phyloP scores from a whole-genome alignment of 2,888 invertebrate genomes.

The Melinopterus prodromus region DNA sequence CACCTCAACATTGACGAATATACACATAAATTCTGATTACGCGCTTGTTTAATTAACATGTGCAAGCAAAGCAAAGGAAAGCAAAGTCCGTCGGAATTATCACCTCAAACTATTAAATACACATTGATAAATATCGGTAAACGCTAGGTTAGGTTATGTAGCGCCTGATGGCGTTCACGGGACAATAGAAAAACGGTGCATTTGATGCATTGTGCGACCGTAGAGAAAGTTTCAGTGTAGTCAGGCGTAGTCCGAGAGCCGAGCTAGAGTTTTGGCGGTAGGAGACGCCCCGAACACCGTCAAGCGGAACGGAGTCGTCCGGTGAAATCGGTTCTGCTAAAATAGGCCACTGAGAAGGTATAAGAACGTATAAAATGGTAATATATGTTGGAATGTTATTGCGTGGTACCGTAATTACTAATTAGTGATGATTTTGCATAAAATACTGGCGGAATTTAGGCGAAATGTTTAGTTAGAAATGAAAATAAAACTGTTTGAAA shows the following conservation, averaged over 20 bases:
- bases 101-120: too few relatives aligned
- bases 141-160: not conserved
- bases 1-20: too few relatives aligned
- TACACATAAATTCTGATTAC: too few relatives aligned
- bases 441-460: too few relatives aligned
- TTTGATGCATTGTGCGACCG: too few relatives aligned
- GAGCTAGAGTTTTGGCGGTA: not conserved
- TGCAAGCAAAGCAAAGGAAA: too few relatives aligned
- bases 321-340: not conserved
- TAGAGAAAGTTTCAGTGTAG: not conserved
- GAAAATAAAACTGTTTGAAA: too few relatives aligned
- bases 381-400: not conserved
- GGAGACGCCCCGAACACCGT: not conserved
- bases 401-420: not conserved
- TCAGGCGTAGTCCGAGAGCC: not conserved
- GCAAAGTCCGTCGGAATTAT: too few relatives aligned
- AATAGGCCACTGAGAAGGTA: not conserved
- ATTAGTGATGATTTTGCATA: too few relatives aligned
- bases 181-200: too few relatives aligned
- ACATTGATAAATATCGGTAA: not conserved
- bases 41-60: too few relatives aligned
- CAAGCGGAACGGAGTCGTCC: not conserved
- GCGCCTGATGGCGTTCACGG: not conserved
- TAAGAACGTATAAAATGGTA: not conserved
- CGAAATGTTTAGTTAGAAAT: too few relatives aligned